Conservation (phyloP, 35 echinoderm and acorn worm species). For the Eucidaris tribuloides region DNA sequence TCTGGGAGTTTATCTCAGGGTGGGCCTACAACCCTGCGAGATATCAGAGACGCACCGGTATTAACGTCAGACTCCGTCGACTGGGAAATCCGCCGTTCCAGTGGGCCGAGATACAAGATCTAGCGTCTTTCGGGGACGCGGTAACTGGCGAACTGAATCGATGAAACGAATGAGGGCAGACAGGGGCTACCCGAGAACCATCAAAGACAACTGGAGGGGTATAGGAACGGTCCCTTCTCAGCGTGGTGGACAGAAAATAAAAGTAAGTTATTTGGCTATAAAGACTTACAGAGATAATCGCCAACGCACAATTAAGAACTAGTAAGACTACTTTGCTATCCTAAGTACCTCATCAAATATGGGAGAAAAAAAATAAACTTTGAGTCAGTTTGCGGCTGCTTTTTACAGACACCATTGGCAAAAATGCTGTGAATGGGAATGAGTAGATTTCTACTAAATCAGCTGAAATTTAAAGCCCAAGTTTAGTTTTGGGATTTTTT, state of each 20-base stretch:
- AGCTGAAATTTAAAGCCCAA: no score
- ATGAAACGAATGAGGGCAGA: not conserved
- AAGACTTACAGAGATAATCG: no score
- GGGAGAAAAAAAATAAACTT: not conserved
- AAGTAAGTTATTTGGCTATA: no score
- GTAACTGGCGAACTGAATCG: conserved; percentile 37
- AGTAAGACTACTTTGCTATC: not conserved
- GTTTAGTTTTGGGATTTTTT: no score
- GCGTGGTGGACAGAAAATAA: not conserved
- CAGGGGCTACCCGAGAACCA: conserved; percentile 11
- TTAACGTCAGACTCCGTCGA: not conserved
- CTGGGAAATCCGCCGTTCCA: not conserved
- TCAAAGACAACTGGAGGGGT: conserved; percentile 25
- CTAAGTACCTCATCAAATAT: not conserved
- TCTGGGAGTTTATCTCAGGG: not conserved
- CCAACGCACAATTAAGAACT: not conserved
- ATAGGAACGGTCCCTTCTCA: not conserved
- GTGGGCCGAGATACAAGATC: conserved; percentile 9
- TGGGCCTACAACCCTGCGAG: not conserved
- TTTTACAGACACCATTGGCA: no score
- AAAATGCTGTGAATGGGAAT: no score
- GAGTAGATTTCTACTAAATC: no score
- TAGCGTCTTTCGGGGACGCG: not conserved
- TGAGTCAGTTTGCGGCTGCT: not conserved
- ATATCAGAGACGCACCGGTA: not conserved